A percentile compares a stretch with the other conserved stretches of the same genome.
Conservation (phyloP, 2,797 vertebrate genomes). For the Eutrigla gurnardus region DNA sequence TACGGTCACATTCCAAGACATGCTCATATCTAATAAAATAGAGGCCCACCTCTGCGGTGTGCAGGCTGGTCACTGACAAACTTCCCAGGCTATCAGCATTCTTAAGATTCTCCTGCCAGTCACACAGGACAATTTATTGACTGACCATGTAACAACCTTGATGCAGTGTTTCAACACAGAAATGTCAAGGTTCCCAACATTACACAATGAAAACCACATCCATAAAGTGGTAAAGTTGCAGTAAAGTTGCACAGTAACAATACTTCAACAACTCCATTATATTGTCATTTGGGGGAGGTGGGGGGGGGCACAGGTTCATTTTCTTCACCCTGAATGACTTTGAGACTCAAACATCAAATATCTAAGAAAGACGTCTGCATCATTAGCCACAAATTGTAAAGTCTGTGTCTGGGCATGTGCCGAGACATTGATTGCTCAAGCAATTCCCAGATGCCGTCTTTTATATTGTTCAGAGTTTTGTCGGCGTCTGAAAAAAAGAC, state of each 20-base stretch:
- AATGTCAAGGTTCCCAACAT: constrained; percentile 16
- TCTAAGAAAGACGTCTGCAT: constrained; percentile 19
- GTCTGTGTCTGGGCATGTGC: constrained; percentile 33
- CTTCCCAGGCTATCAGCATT: constrained; percentile 79
- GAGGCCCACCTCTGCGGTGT: constrained; percentile 72
- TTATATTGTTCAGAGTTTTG: constrained; percentile 4
- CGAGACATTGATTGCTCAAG: constrained; percentile 14
- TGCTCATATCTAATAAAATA: constrained; percentile 84
- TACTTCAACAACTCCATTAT: neutral
- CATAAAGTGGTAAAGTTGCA: too few relatives aligned
- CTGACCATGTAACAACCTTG: constrained; percentile 66
- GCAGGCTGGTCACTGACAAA: constrained; percentile 74
- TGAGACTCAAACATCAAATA: constrained; percentile 27
- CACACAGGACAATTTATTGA: constrained; percentile 74
- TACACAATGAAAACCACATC: neutral
- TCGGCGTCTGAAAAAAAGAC: neutral
- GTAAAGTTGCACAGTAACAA: neutral
- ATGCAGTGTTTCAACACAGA: constrained; percentile 39
- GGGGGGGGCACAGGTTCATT: constrained; percentile 13
- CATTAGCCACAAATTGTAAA: constrained; percentile 24
- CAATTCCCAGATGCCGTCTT: constrained; percentile 13
- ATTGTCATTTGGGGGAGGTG: neutral
- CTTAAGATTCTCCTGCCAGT: constrained; percentile 84
- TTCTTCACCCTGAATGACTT: constrained; percentile 19
- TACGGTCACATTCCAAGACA: constrained; percentile 78